Percentiles rank a stretch among this genome's conserved stretches.
phyloP scores from a whole-genome alignment of 2,113 vertebrate genomes.

The Glaucomys volans region DNA sequence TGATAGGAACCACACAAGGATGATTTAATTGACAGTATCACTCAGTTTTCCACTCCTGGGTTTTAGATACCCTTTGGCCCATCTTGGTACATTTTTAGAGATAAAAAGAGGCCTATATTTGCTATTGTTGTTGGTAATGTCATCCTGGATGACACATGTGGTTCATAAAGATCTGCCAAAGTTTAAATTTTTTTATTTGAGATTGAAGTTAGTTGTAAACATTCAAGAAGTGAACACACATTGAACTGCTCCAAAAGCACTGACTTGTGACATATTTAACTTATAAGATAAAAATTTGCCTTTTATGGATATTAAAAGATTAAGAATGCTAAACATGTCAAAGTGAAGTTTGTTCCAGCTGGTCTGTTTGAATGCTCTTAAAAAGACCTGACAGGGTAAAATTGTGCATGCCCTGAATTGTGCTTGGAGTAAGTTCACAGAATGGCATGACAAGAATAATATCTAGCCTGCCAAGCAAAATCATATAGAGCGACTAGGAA shows the following conservation, averaged over 20 bases:
- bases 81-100: neutral
- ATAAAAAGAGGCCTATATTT: neutral
- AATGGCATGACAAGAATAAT: neutral
- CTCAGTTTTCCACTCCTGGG: neutral
- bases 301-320: constrained; percentile 2
- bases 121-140: neutral
- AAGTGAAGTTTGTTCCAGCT: neutral
- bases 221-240: neutral
- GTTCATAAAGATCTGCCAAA: neutral
- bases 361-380: neutral
- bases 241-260: neutral
- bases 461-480: neutral
- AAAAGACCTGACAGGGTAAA: neutral
- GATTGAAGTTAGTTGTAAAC: neutral
- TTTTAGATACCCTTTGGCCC: neutral
- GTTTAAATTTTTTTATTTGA: neutral
- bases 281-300: neutral
- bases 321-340: neutral
- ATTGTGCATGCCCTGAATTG: neutral
- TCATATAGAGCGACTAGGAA: neutral
- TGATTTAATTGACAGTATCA: neutral
- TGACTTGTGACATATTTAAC: neutral
- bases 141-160: neutral
- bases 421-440: neutral
- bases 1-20: neutral